phyloP scores from a whole-genome alignment of 2,113 vertebrate genomes.

The Columba janthina region DNA sequence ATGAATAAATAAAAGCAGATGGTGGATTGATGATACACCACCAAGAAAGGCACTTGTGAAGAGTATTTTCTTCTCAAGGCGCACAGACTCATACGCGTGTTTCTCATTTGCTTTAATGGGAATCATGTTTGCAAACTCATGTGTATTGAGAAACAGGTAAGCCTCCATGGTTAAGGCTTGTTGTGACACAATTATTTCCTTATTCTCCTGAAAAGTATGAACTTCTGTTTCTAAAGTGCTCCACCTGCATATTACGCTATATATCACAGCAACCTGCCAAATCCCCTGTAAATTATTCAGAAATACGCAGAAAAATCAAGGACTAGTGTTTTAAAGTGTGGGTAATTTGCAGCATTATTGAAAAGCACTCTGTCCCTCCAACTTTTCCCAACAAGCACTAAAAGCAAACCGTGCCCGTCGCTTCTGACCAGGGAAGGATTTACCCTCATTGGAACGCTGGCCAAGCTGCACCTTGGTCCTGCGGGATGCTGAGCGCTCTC shows the following conservation, averaged over 20 bases:
- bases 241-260: conserved; percentile 15
- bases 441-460: not conserved
- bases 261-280: conserved; percentile 46
- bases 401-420: not conserved
- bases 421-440: not conserved
- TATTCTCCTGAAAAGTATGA: conserved; percentile 41
- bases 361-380: not conserved
- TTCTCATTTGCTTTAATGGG: conserved; percentile 20
- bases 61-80: conserved; percentile 25
- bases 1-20: conserved; percentile 69
- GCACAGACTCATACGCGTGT: not conserved
- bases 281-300: conserved; percentile 48
- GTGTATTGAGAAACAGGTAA: not conserved
- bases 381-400: not conserved
- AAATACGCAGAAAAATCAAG: conserved; percentile 26
- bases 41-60: conserved; percentile 44
- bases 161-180: conserved; percentile 21
- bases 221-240: conserved; percentile 40
- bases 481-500: not conserved
- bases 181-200: conserved; percentile 53
- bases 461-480: not conserved
- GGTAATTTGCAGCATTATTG: conserved; percentile 6
- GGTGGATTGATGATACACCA: conserved; percentile 56
- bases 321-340: not conserved
- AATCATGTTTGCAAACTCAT: conserved; percentile 48